Evolutionary conservation across 2,113 vertebrate genomes (phyloP), one percentile per base, ranked within the genome.

Genomic region (Nerophis ophidion): DNA sequence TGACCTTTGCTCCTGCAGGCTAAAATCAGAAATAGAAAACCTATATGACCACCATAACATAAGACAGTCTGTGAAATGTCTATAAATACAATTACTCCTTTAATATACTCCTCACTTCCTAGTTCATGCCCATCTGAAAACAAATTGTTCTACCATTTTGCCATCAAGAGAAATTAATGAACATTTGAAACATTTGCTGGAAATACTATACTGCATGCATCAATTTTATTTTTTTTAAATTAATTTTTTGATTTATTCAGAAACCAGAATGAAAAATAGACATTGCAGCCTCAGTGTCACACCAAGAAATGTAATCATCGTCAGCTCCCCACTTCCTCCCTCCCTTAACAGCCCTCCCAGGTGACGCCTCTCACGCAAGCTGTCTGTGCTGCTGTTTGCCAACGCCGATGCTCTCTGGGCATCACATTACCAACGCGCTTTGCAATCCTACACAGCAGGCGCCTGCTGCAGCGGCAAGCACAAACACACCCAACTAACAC

Each of bases 401-500:
- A 75, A 73, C 54, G 70, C 70, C 70, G 69, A 75, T 61, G 69
- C 71, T 75, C 68, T 70, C 63, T 61, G 70, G 74, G 78, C 67
- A 77, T 84, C 71, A 53, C 71, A 62, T 71, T 80, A 79, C 68
- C 78, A 76, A 74, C 78, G 71, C 76, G 78, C 69, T 66, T 55
- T 76, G 76, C 80, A 72, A 71, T 80, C 72, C 71, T 65, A 65
- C 80, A 75, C 76, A 82, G 77, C 72, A 55, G 71, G 77, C 56
- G 5, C 35, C 48, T 35, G 56, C 44, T 72, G 62, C 69, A 77
- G 72, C 74, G 57, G 72, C 76, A 47, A 77, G 71, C 70, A 71
- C 79, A 77, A 79, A 75, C 72, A 79, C 79, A 80, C 74, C 80
- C 81, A 74, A 82, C 73, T 57, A 74, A 74, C 79, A 54, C 54